These are phyloP conservation scores for Noctua janthina DNA, from an alignment of 2,888 invertebrate genomes.

Conservation along the genomic window DNA sequence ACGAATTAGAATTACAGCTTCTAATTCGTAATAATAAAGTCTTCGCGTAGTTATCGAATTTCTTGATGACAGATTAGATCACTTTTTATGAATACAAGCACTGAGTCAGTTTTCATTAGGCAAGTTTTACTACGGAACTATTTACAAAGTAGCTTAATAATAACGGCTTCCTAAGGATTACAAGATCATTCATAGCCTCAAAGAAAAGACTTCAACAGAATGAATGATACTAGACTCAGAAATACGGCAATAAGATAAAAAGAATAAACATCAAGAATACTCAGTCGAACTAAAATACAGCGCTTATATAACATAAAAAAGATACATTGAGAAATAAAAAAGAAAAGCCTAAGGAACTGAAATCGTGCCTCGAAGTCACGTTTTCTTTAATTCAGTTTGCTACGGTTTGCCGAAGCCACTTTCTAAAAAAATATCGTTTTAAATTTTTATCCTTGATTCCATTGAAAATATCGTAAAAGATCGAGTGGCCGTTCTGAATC, in stretches of 20 bases:
- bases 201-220: conserved; percentile 33
- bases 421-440: conserved; percentile 74
- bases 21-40: neutral
- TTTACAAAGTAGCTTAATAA: conserved; percentile 9
- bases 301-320: conserved; percentile 58
- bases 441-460: conserved; percentile 60
- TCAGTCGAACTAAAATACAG: conserved; percentile 39
- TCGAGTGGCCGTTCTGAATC: conserved; percentile 45
- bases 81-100: neutral
- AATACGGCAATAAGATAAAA: conserved; percentile 36
- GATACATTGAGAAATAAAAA: conserved; percentile 69
- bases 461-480: conserved; percentile 67
- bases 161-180: conserved; percentile 28
- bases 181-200: conserved; percentile 35
- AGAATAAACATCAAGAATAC: conserved; percentile 46
- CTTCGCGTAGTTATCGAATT: neutral
- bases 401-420: conserved; percentile 75
- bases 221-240: conserved; percentile 46
- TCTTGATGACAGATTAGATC: neutral
- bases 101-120: neutral
- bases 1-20: conserved; percentile 21
- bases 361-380: conserved; percentile 81
- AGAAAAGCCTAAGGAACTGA: conserved; percentile 66
- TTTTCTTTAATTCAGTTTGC: conserved; percentile 78
- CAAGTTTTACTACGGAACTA: neutral